A percentile compares a stretch with the other conserved stretches of the same genome.
Conservation (phyloP, 2,113 vertebrate genomes). For the Hiodon alosoides region DNA sequence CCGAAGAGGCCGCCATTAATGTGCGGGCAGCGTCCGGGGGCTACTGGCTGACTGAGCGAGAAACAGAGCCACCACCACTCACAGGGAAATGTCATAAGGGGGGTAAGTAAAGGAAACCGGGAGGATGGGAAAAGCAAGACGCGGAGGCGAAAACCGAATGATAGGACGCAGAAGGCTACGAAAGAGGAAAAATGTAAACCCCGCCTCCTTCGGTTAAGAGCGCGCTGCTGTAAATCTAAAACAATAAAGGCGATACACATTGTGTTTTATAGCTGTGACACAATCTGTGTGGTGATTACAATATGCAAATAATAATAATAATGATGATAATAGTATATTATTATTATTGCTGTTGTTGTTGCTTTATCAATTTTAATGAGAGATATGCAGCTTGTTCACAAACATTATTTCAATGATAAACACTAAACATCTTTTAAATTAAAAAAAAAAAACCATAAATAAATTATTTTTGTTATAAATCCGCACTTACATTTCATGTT, state of each 20-base stretch:
- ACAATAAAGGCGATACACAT: background rate
- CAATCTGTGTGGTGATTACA: background rate
- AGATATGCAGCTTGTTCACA: background rate
- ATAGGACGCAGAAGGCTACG: conserved; percentile 7
- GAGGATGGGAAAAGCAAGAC: background rate
- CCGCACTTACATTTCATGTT: background rate
- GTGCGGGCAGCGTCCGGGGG: conserved; percentile 70
- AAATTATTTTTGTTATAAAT: no score
- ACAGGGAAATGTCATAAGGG: conserved; percentile 44
- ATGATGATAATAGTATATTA: no score
- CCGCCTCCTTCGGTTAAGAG: conserved; percentile 16
- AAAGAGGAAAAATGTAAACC: conserved; percentile 27
- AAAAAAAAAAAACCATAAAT: background rate
- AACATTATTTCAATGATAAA: background rate
- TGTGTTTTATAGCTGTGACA: no score
- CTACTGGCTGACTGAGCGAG: conserved; percentile 71
- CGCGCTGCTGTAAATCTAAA: background rate
- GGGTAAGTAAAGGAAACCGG: conserved; percentile 4
- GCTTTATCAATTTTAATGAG: background rate
- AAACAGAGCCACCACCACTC: conserved; percentile 46
- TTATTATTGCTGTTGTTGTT: background rate
- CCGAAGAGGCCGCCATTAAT: conserved; percentile 87
- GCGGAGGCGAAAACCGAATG: conserved; percentile 12
- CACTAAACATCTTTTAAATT: conserved; percentile 15
- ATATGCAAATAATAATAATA: background rate